Evolutionary conservation across 2,113 vertebrate species (phyloP).

Genomic region (Onychorhynchus coronatus): DNA sequence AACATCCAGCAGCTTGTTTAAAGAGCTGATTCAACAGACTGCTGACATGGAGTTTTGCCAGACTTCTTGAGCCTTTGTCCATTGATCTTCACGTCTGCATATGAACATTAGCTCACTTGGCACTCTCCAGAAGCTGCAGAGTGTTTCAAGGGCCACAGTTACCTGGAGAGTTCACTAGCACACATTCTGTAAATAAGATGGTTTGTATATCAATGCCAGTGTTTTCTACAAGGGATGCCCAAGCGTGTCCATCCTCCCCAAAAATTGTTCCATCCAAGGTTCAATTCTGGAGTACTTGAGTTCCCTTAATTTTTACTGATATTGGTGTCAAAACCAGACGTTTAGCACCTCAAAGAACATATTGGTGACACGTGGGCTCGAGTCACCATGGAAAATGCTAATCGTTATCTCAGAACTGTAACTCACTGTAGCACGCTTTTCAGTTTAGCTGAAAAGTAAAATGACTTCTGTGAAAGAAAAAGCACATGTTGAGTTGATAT

Average conservation of each 20-base stretch:
- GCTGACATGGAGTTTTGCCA: neutral
- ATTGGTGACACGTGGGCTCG: neutral
- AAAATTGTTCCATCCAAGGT: neutral
- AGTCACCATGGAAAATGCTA: neutral
- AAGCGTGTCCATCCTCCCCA: neutral
- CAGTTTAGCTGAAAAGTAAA: neutral
- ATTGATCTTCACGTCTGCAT: neutral
- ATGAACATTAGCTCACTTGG: neutral
- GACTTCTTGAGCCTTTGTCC: neutral
- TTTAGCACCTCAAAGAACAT: neutral
- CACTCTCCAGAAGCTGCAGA: neutral
- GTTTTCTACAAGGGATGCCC: neutral
- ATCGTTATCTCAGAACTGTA: neutral
- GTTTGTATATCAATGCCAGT: fast-evolving
- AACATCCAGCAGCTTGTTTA: neutral
- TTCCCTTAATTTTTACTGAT: neutral
- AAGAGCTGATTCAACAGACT: neutral
- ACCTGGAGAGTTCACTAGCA: neutral
- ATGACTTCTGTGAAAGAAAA: neutral
- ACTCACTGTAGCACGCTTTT: neutral
- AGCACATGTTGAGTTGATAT: neutral
- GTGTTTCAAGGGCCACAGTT: neutral
- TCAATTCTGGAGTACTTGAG: neutral
- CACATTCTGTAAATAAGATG: neutral
- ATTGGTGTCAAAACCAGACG: neutral